phyloP scores from a whole-genome alignment of 2,888 invertebrate species.

The Lasius platythorax region DNA sequence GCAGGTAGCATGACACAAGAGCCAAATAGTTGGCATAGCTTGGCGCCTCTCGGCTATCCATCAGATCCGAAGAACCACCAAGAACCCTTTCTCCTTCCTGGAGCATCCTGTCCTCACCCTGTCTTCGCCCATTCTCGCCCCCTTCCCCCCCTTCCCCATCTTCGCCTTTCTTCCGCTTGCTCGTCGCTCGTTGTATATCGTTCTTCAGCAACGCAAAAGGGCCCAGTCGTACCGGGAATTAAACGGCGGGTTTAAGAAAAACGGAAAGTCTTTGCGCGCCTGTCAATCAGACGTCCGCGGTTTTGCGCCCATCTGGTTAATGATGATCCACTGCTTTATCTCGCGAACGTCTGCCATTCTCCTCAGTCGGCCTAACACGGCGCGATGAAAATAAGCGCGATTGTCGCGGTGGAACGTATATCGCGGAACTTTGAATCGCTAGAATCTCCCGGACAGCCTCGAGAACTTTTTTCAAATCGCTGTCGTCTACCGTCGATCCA shows the following conservation, averaged over 20 bases:
- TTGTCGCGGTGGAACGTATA: constrained; percentile 41
- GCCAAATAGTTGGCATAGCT: constrained; percentile 82
- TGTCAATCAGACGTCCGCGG: constrained; percentile 84
- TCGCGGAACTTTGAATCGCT: constrained; percentile 34
- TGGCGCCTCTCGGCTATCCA: constrained; percentile 82
- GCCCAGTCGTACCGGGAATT: constrained; percentile 81
- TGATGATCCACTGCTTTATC: constrained; percentile 85
- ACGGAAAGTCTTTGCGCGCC: constrained; percentile 83
- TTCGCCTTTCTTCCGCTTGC: constrained; percentile 56
- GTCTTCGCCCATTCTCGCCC: constrained; percentile 39
- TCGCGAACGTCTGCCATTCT: constrained; percentile 65
- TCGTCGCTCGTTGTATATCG: constrained; percentile 67
- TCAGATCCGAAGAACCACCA: constrained; percentile 72
- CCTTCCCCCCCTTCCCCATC: constrained; percentile 47
- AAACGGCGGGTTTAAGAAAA: constrained; percentile 82
- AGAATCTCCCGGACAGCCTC: constrained; percentile 60
- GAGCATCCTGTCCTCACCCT: constrained; percentile 60
- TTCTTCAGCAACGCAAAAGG: constrained; percentile 70
- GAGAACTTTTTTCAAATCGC: constrained; percentile 52
- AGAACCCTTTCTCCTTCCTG: constrained; percentile 68
- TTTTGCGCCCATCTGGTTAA: constrained; percentile 83
- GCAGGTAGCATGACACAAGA: constrained; percentile 74
- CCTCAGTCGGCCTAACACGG: constrained; percentile 47
- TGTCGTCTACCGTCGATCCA: constrained; percentile 46
- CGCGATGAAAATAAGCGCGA: constrained; percentile 69